phyloP scores from a whole-genome alignment of 2,888 invertebrate genomes.

The Tanypteryx hageni region DNA sequence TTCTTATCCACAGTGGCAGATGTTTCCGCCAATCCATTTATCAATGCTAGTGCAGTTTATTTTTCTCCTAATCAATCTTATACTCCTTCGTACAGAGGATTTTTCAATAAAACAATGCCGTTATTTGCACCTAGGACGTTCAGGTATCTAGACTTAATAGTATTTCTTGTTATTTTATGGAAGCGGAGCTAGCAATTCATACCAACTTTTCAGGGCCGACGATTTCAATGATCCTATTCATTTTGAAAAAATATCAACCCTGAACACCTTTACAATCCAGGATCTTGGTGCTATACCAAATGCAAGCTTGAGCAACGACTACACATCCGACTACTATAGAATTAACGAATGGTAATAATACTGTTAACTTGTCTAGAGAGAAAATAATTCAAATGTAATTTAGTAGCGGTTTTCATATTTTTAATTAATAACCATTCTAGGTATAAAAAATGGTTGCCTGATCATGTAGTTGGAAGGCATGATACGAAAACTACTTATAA shows the following conservation, averaged over 20 bases:
- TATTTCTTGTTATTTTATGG: neutral
- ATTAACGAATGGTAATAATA: conserved; percentile 89
- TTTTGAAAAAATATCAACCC: conserved; percentile 94
- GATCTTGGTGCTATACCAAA: conserved; percentile 92
- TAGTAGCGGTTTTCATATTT: neutral
- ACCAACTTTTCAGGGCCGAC: conserved; percentile 81
- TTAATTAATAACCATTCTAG: conserved; percentile 71
- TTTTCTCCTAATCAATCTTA: conserved; percentile 96
- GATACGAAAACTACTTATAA: conserved; percentile 95
- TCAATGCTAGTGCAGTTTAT: conserved; percentile 95
- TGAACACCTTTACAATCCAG: conserved; percentile 91
- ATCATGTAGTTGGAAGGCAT: conserved; percentile 86
- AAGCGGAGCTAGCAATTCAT: neutral
- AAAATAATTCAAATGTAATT: conserved; percentile 64
- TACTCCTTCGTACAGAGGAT: conserved; percentile 94
- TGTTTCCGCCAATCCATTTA: conserved; percentile 92
- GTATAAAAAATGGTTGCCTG: conserved; percentile 94
- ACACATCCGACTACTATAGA: conserved; percentile 92
- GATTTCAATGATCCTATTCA: conserved; percentile 98
- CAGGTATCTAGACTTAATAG: conserved; percentile 72
- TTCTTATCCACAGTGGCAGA: conserved; percentile 96
- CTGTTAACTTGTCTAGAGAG: conserved; percentile 37
- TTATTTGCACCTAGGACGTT: conserved; percentile 96
- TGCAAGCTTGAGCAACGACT: conserved; percentile 89
- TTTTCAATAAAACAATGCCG: conserved; percentile 97